These are phyloP conservation scores for Mesoligia furuncula DNA, from an alignment of 2,888 invertebrate species.

Conservation along the genomic window DNA sequence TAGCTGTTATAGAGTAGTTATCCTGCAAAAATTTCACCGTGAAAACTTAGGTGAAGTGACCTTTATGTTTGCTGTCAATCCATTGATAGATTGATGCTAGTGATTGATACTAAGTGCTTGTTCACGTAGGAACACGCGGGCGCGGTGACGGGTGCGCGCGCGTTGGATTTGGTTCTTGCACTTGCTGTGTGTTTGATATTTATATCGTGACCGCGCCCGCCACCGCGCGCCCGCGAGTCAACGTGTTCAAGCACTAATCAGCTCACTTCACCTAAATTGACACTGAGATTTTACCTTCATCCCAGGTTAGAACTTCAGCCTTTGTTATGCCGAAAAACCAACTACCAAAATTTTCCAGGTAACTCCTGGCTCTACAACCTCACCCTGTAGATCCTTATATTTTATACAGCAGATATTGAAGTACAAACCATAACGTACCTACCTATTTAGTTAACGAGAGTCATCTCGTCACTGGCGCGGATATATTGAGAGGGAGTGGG, in stretches of 20 bases:
- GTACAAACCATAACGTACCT: constrained; percentile 82
- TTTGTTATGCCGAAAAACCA: neutral
- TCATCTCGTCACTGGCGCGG: constrained; percentile 77
- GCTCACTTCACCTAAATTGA: neutral
- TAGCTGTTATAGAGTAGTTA: too few relatives aligned
- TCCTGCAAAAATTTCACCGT: neutral
- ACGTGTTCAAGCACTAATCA: too few relatives aligned
- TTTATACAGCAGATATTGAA: constrained; percentile 83
- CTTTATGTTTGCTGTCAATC: neutral
- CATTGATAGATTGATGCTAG: neutral
- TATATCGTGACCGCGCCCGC: too few relatives aligned
- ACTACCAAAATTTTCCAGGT: neutral
- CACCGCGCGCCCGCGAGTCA: too few relatives aligned
- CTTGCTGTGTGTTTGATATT: too few relatives aligned
- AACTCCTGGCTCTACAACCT: neutral
- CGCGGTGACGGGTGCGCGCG: too few relatives aligned
- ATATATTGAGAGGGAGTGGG: constrained; percentile 71
- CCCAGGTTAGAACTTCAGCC: neutral
- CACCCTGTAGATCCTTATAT: constrained; percentile 71
- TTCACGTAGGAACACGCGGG: too few relatives aligned
- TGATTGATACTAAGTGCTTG: neutral
- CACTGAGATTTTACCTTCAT: neutral
- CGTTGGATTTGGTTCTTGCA: too few relatives aligned
- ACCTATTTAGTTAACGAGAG: constrained; percentile 87
- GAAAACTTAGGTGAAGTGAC: neutral